A percentile compares a stretch with the other conserved stretches of the same genome.
Conservation (phyloP, 2,888 invertebrate genomes). For the Noctua comes region DNA sequence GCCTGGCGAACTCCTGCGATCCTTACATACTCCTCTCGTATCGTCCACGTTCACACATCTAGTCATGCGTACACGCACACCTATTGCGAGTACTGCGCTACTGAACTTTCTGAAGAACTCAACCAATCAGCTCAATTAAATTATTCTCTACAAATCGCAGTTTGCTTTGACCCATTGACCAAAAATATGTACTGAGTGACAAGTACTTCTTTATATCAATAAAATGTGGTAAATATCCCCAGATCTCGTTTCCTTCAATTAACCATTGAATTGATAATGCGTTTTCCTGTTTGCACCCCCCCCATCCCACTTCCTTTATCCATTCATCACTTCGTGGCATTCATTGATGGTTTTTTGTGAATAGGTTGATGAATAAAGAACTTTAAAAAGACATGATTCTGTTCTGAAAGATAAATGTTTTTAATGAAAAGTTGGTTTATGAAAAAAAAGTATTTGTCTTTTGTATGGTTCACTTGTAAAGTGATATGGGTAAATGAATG, state of each 20-base stretch:
- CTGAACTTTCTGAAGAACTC: no score
- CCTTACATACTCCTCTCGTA: no score
- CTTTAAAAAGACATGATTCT: neutral
- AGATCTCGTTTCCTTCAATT: constrained; percentile 20
- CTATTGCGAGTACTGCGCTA: no score
- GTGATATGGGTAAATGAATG: neutral
- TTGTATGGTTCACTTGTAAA: neutral
- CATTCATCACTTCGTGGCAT: constrained; percentile 35
- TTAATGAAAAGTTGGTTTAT: neutral
- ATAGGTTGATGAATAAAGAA: neutral
- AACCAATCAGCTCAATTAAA: no score
- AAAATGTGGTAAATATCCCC: neutral
- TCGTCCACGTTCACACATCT: no score
- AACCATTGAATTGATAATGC: constrained; percentile 20
- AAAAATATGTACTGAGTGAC: neutral
- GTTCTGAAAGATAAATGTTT: neutral
- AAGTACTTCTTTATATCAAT: neutral
- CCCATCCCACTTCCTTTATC: constrained; percentile 27
- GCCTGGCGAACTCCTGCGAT: no score
- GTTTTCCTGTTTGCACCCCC: neutral
- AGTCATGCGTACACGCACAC: no score
- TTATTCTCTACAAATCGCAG: neutral
- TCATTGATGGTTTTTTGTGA: constrained; percentile 17
- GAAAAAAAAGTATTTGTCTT: no score
- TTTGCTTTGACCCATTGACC: neutral